A percentile compares a stretch with the other conserved stretches of the same genome.
phyloP scores from a whole-genome alignment of 2,797 vertebrate species.

The Myotis myotis region DNA sequence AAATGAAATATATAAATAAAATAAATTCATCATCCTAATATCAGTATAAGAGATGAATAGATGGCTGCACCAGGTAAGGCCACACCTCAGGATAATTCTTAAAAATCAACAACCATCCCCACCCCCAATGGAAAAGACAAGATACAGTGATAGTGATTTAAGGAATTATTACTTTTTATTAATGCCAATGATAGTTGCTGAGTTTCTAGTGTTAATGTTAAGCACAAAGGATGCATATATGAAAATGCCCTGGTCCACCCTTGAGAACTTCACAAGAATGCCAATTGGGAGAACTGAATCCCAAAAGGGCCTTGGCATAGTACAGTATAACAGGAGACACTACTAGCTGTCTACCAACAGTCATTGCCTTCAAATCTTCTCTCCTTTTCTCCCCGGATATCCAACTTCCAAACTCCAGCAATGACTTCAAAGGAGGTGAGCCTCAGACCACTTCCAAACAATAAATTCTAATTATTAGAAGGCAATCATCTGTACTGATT shows the following conservation, averaged over 20 bases:
- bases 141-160: neutral
- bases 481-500: neutral
- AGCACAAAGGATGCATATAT: neutral
- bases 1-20: constrained; percentile 12
- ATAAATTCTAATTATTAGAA: neutral
- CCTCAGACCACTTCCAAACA: neutral
- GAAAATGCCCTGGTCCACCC: neutral
- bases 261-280: neutral
- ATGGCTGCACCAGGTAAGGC: neutral
- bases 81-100: neutral
- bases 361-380: neutral
- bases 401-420: neutral
- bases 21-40: neutral
- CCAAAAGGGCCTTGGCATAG: neutral
- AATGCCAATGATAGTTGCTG: neutral
- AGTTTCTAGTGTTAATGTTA: neutral
- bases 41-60: neutral
- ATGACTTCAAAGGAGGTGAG: neutral
- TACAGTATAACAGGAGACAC: neutral
- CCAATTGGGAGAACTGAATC: neutral
- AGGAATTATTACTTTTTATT: neutral
- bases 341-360: neutral
- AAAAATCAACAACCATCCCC: neutral
- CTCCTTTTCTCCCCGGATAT: neutral
- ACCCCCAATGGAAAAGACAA: neutral